phyloP scores from a whole-genome alignment of 2,113 vertebrate genomes.

The Phyllostomus discolor region DNA sequence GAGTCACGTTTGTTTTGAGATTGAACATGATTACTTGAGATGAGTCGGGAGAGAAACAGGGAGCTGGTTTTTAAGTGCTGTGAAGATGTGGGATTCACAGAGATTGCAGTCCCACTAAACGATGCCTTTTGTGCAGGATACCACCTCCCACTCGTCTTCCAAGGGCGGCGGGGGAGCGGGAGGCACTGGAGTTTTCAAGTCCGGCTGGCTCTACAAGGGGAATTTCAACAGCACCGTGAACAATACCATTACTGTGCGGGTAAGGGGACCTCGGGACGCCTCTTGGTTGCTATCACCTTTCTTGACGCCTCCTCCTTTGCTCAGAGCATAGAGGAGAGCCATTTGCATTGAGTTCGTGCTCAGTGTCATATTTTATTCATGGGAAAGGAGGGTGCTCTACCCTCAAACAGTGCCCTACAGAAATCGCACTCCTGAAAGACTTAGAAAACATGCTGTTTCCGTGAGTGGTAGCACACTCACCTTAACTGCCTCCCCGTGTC shows the following conservation, averaged over 20 bases:
- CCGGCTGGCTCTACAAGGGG: slow-evolving; percentile 98
- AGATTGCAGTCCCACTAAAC: slow-evolving; percentile 48
- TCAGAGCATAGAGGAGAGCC: not conserved
- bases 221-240: slow-evolving; percentile 99
- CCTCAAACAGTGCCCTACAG: not conserved
- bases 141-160: slow-evolving; percentile 96
- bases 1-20: slow-evolving; percentile 41
- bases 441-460: slow-evolving; percentile 7
- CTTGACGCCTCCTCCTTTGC: not conserved
- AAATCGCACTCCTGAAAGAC: not conserved
- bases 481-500: not conserved
- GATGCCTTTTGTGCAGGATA: slow-evolving; percentile 85
- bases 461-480: not conserved
- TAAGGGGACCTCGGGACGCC: slow-evolving; percentile 77
- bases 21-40: slow-evolving; percentile 13
- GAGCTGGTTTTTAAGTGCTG: not conserved
- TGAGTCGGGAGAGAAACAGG: not conserved
- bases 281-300: not conserved
- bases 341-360: slow-evolving; percentile 19
- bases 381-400: not conserved
- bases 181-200: slow-evolving; percentile 92
- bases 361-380: slow-evolving; percentile 38
- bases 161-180: slow-evolving; percentile 91
- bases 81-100: not conserved
- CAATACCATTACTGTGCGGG: slow-evolving; percentile 97